These are phyloP conservation scores for Guaruba guarouba DNA, from an alignment of 2,113 vertebrate species.

Conservation along the genomic window DNA sequence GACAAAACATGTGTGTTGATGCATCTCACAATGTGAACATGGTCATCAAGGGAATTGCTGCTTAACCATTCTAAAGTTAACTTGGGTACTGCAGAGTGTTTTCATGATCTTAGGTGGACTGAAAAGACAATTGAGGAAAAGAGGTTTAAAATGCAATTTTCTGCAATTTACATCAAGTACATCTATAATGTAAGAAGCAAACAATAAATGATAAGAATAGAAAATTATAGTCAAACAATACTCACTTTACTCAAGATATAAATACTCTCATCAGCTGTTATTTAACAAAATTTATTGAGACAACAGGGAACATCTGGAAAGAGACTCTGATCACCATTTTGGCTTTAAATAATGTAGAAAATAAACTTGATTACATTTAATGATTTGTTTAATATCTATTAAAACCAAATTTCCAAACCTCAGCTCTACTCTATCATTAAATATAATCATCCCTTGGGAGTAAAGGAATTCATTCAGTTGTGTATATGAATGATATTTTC, in stretches of 20 bases:
- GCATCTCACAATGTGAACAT: not conserved
- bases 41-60: slow-evolving; percentile 19
- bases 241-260: not conserved
- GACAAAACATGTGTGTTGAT: slow-evolving; percentile 43
- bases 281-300: not conserved
- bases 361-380: slow-evolving; percentile 12
- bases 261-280: not conserved
- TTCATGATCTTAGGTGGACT: not conserved
- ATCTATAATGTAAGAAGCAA: not conserved
- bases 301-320: not conserved
- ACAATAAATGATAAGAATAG: not conserved
- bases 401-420: slow-evolving; percentile 32
- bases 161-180: slow-evolving; percentile 33
- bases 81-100: not conserved
- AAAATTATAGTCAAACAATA: not conserved
- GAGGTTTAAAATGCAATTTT: not conserved
- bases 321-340: not conserved
- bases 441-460: not conserved
- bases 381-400: slow-evolving; percentile 30
- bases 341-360: slow-evolving; percentile 6
- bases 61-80: slow-evolving; percentile 1
- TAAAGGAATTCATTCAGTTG: slow-evolving; percentile 21
- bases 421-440: not conserved
- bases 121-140: slow-evolving; percentile 34
- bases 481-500: not conserved